These are phyloP conservation scores for Rhea americana DNA, from an alignment of 2,113 vertebrate species.

Conservation along the genomic window DNA sequence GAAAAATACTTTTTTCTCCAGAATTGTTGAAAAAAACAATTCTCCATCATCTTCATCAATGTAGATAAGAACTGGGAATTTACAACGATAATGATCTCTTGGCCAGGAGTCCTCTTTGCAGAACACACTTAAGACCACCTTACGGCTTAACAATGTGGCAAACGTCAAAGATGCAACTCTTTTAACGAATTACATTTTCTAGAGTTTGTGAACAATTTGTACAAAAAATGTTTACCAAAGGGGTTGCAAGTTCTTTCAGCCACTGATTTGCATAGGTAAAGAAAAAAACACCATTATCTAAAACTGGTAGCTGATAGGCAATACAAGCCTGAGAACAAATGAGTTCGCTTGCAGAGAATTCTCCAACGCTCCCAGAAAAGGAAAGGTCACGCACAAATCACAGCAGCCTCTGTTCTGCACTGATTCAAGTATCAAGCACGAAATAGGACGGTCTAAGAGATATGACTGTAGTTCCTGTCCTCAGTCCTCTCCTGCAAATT, in stretches of 20 bases:
- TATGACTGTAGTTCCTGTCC: not conserved
- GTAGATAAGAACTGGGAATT: constrained; percentile 7
- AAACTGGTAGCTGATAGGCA: not conserved
- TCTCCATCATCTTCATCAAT: constrained; percentile 7
- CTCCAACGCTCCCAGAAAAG: not conserved
- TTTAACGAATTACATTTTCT: not conserved
- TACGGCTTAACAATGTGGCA: not conserved
- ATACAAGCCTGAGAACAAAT: constrained; percentile 5
- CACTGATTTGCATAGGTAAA: not conserved
- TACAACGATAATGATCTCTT: constrained; percentile 26
- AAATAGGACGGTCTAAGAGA: constrained; percentile 27
- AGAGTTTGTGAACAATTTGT: not conserved
- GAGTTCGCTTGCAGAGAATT: not conserved
- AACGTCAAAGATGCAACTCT: not conserved
- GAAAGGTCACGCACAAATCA: constrained; percentile 33
- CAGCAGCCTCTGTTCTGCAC: constrained; percentile 29
- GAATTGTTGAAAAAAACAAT: constrained; percentile 20
- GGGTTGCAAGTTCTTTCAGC: not conserved
- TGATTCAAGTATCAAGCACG: constrained; percentile 4
- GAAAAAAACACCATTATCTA: not conserved
- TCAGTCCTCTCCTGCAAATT: not conserved
- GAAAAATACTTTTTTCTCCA: constrained; percentile 9
- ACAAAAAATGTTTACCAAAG: not conserved
- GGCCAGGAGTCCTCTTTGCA: not conserved
- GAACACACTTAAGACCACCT: not conserved